Conservation (phyloP, 2,888 invertebrate species). For the Cryptocephalus moraei region DNA sequence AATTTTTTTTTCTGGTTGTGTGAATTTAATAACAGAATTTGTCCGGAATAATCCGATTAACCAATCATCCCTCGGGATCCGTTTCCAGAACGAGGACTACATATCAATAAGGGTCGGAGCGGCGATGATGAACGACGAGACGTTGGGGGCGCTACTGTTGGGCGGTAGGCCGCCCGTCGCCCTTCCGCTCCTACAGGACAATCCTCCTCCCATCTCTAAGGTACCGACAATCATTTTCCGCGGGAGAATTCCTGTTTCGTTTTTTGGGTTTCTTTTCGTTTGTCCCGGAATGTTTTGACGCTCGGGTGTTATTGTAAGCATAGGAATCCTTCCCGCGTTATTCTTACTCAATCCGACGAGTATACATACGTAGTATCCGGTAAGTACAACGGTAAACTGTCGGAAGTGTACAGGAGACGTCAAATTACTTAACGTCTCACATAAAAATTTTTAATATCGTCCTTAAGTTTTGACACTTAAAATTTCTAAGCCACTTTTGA, state of each 20-base stretch:
- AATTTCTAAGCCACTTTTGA: too few relatives aligned
- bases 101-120: conserved; percentile 38
- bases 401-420: too few relatives aligned
- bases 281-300: background rate
- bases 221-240: conserved; percentile 13
- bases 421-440: too few relatives aligned
- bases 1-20: background rate
- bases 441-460: too few relatives aligned
- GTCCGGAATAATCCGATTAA: too few relatives aligned
- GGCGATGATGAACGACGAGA: conserved; percentile 37
- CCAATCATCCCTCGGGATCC: background rate
- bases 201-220: conserved; percentile 22
- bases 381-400: too few relatives aligned
- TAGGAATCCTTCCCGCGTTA: too few relatives aligned
- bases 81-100: conserved; percentile 40
- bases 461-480: too few relatives aligned
- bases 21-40: background rate
- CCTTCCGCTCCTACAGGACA: conserved; percentile 20
- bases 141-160: conserved; percentile 34
- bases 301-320: too few relatives aligned
- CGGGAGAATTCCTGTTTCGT: background rate
- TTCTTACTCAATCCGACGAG: too few relatives aligned
- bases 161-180: conserved; percentile 17
- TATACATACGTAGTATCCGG: too few relatives aligned
- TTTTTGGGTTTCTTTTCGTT: background rate